These are phyloP conservation scores for Linepithema humile DNA, from an alignment of 1,140 invertebrate genomes.

Conservation along the genomic window DNA sequence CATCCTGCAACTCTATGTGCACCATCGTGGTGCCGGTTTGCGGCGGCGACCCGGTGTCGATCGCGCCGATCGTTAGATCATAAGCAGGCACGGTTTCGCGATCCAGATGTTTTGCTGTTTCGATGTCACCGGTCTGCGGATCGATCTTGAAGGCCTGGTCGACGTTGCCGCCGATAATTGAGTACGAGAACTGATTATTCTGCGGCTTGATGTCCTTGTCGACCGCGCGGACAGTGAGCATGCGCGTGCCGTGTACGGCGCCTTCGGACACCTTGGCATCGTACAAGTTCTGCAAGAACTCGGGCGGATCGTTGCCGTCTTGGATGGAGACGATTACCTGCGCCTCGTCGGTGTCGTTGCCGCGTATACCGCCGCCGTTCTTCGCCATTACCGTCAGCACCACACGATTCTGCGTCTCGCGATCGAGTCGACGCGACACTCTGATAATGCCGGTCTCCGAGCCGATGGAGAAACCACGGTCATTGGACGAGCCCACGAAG, in stretches of 20 bases:
- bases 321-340: constrained; percentile 96
- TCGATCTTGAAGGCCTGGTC: constrained; percentile 95
- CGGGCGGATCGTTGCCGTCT: constrained; percentile 97
- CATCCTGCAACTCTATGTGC: constrained; percentile 90
- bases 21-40: constrained; percentile 95
- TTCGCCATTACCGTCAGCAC: constrained; percentile 97
- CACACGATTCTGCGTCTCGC: constrained; percentile 95
- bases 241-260: constrained; percentile 88
- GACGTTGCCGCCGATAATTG: constrained; percentile 93
- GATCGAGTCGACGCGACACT: constrained; percentile 92
- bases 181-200: constrained; percentile 97
- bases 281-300: constrained; percentile 92
- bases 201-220: constrained; percentile 96
- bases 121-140: constrained; percentile 92
- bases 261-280: constrained; percentile 92
- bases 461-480: constrained; percentile 95
- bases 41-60: constrained; percentile 94
- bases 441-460: constrained; percentile 93
- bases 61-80: constrained; percentile 94
- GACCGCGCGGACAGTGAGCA: constrained; percentile 92
- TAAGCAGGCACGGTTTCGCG: constrained; percentile 92
- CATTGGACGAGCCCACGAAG: constrained; percentile 96
- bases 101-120: constrained; percentile 91
- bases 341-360: constrained; percentile 97
- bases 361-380: constrained; percentile 95